Percentiles rank a stretch among this genome's conserved stretches.
phyloP scores from a whole-genome alignment of 1,140 invertebrate species.

The Bombus huntii region DNA sequence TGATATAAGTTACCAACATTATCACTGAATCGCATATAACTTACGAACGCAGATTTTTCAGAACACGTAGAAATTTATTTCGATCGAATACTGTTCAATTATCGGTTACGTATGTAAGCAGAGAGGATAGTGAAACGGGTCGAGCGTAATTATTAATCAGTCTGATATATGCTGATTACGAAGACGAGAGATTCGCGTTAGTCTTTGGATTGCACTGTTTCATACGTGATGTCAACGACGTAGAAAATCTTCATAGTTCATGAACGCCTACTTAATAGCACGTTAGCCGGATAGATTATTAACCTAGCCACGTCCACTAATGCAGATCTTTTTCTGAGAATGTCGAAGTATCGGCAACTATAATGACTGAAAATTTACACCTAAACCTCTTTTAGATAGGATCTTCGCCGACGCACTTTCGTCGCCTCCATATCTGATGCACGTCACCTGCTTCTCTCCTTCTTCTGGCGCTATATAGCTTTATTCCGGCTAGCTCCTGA shows the following conservation, averaged over 20 bases:
- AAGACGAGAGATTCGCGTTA: neutral
- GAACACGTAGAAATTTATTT: neutral
- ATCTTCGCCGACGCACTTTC: constrained; percentile 61
- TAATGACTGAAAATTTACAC: constrained; percentile 52
- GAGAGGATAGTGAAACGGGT: too few species aligned
- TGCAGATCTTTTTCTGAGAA: constrained; percentile 47
- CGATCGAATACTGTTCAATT: constrained; percentile 24
- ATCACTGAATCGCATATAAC: neutral
- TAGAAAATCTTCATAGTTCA: constrained; percentile 25
- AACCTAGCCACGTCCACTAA: constrained; percentile 52
- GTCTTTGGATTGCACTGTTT: neutral
- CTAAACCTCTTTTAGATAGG: constrained; percentile 57
- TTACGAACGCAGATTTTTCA: neutral
- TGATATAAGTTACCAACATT: too few species aligned
- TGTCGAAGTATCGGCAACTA: constrained; percentile 32
- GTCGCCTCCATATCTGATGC: constrained; percentile 37
- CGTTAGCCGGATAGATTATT: constrained; percentile 59
- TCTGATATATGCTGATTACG: constrained; percentile 23
- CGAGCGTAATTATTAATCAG: constrained; percentile 8
- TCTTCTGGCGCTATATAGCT: constrained; percentile 11
- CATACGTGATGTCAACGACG: constrained; percentile 1
- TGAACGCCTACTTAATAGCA: constrained; percentile 52
- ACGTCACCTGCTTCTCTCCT: constrained; percentile 19
- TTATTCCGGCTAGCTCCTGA: too few species aligned
- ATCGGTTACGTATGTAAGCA: neutral